Evolutionary conservation across 2,797 vertebrate species (phyloP), one percentile per base, ranked within the genome.

Genomic region (Moxostoma hubbsi): DNA sequence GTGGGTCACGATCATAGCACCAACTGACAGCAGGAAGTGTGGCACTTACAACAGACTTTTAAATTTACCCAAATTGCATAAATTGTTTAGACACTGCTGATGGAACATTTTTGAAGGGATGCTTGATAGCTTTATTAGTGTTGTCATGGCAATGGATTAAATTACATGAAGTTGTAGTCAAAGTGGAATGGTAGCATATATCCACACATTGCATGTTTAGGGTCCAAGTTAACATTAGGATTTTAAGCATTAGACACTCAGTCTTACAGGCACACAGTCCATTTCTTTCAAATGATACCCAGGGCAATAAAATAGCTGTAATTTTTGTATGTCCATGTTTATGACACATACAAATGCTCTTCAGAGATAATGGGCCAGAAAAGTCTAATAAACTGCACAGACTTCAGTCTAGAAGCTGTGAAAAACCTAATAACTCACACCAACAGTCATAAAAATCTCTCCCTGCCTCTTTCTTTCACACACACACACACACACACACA

Each of bases 361-460:
- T 7, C 24, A 49, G 18, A 49, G 57, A 59, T 9, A 7, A 57
- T 55, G 5, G n/a, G 51, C 62, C 51, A 10, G 43, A 6, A 16
- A 7, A 62, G 24, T 64, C 15, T 47, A 43, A 57, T 47, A 49
- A 43, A 49, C 9, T 49, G 47, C 12, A 1, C 62, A 55, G 5
- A n/a, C 62, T 47, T 36, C 43, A 57, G 51, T 66, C 12, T 58
- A 9, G 36, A 57, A 75, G 43, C 62, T 57, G 43, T 75, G 13
- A 47, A 66, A 53, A 4, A 75, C 6, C 57, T 16, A 49, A 66
- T 75, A 75, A 57, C 50, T 75, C 62, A 57, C 12, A 24, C 7
- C 11, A 50, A 45, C 15, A 49, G 45, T 50, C 58, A 66, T 75
- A 57, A 57, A 36, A 66, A 51, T 24, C 51, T 24, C 12, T 47